Evolutionary conservation across 2,113 vertebrate genomes (phyloP), one percentile per base, ranked within the genome.

Genomic region (Perca flavescens): DNA sequence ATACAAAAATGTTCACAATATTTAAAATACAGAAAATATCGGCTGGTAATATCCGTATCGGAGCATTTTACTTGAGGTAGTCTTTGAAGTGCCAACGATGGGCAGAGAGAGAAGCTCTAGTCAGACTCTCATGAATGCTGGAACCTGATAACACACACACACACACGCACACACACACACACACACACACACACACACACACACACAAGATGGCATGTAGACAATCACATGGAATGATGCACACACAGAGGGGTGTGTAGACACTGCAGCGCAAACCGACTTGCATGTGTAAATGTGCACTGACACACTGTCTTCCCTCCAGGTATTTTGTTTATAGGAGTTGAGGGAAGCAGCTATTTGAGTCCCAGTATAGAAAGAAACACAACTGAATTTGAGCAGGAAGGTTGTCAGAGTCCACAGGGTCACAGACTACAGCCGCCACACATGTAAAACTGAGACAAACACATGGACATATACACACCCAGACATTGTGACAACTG

Each of bases 131-230:
- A 84, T 91, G 90, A 85, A 74, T 58, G 66, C 85, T 91, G 89
- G 86, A 92, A 93, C 84, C 82, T 86, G 86, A 91, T 78, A n/a
- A n/a, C n/a, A n/a, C n/a, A 92, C 86, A 88, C 82, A 81, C 69
- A 81, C 76, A 74, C 74, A 43, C 74, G 13, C 64, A 21, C 72
- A 50, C 62, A 47, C 49, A 56, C 13, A 53, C 65, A 56, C 36
- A 63, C 54, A 60, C 31, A 31, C 53, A 47, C 9, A 53, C 50
- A 77, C 50, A 40, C 60, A 61, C 60, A 74, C 43, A 40, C 36
- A 40, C 36, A 40, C 36, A 92, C 88, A 34, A 6, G 65, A 40
- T 28, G 65, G 70, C 72, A 80, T 68, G 46, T 61, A 54, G 74
- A 74, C 65, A 81, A 68, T 74, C 71, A 69, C 64, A 69, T 79